Evolutionary conservation across 1,140 invertebrate genomes (phyloP).

Genomic region (Eupeodes corollae): DNA sequence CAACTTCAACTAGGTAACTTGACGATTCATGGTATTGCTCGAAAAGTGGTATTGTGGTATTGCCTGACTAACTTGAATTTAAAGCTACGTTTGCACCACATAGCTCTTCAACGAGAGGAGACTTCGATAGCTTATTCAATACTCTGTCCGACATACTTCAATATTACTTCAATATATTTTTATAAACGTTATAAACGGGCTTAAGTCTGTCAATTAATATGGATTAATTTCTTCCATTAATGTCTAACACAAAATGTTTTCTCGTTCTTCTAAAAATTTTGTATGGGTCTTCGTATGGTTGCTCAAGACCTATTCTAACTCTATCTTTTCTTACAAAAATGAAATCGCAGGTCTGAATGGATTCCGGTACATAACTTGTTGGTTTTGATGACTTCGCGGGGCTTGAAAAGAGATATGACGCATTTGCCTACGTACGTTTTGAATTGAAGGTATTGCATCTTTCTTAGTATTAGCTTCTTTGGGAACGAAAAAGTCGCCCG

Average conservation of each 20-base stretch:
- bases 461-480: background rate
- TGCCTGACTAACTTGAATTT: too few species aligned
- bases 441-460: background rate
- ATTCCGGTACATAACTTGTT: background rate
- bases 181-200: too few species aligned
- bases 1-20: too few species aligned
- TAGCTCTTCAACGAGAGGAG: too few species aligned
- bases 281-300: too few species aligned
- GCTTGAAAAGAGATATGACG: background rate
- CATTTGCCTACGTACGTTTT: background rate
- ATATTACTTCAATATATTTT: too few species aligned
- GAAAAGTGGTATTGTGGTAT: too few species aligned
- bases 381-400: background rate
- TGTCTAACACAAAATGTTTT: conserved; percentile 22
- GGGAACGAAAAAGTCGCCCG: conserved; percentile 13
- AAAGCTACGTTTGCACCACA: too few species aligned
- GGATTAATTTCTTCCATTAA: conserved; percentile 15
- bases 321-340: conserved; percentile 31
- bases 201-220: conserved; percentile 32
- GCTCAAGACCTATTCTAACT: conserved; percentile 16
- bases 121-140: too few species aligned
- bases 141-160: too few species aligned
- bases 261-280: conserved; percentile 17
- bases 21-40: too few species aligned
- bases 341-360: conserved; percentile 4